phyloP scores from a whole-genome alignment of 2,888 invertebrate genomes.

The Drosophila sordidapex region DNA sequence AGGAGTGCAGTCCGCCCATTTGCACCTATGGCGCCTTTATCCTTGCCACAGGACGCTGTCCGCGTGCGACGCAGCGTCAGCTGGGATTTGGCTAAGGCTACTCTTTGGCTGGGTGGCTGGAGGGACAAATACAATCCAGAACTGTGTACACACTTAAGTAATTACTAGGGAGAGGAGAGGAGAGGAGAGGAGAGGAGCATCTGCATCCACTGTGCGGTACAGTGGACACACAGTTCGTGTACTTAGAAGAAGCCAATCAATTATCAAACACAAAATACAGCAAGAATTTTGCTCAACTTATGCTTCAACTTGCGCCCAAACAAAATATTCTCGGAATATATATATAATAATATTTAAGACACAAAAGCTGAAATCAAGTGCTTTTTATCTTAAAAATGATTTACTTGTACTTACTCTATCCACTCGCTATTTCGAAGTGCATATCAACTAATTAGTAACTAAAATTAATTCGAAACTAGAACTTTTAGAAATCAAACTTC shows the following conservation, averaged over 20 bases:
- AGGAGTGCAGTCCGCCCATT: conserved; percentile 79
- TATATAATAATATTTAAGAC: neutral
- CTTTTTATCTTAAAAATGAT: neutral
- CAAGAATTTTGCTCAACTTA: neutral
- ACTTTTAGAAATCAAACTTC: neutral
- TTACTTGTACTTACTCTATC: neutral
- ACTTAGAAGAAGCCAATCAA: conserved; percentile 1
- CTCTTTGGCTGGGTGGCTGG: neutral
- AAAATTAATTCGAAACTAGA: neutral
- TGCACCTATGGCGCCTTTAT: conserved; percentile 82
- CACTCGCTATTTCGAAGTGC: too few relatives aligned
- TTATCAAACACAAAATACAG: neutral
- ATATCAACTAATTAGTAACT: neutral
- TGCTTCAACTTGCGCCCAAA: neutral
- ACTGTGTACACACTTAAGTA: conserved; percentile 65
- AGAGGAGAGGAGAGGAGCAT: neutral
- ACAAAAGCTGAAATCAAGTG: neutral
- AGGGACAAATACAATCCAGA: conserved; percentile 48
- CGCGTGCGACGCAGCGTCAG: conserved; percentile 62
- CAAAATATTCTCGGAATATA: neutral
- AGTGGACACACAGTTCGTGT: neutral
- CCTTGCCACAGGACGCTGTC: conserved; percentile 82
- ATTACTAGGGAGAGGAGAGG: conserved; percentile 8
- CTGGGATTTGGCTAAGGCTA: conserved; percentile 69
- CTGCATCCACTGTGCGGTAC: neutral